Percentiles rank a stretch among this genome's conserved stretches.
phyloP scores from a whole-genome alignment of 2,797 vertebrate species.

The Salarias fasciatus region DNA sequence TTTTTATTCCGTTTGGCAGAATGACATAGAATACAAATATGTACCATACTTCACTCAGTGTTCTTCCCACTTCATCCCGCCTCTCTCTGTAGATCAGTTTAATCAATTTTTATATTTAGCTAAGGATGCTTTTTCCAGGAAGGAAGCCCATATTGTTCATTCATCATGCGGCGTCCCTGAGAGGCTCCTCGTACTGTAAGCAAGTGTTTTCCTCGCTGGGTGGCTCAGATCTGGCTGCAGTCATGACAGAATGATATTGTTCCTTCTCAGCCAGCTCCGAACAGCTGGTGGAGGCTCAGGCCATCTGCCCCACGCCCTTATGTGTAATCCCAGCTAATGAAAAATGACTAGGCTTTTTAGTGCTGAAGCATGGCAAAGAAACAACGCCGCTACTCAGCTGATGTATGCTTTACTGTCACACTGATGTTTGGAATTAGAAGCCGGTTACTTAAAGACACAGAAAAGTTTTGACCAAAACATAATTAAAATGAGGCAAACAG shows the following conservation, averaged over 20 bases:
- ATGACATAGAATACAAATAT: background rate
- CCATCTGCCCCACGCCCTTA: slow-evolving; percentile 68
- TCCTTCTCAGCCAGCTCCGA: slow-evolving; percentile 58
- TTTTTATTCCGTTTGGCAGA: background rate
- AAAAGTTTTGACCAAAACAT: too few species aligned
- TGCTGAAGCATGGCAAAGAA: slow-evolving; percentile 32
- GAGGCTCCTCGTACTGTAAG: slow-evolving; percentile 59
- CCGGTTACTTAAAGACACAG: background rate
- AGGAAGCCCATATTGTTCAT: slow-evolving; percentile 66
- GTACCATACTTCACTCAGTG: slow-evolving; percentile 6
- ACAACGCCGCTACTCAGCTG: slow-evolving; percentile 63
- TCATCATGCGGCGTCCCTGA: slow-evolving; percentile 58
- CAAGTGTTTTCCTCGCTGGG: slow-evolving; percentile 63
- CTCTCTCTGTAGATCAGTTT: slow-evolving; percentile 28
- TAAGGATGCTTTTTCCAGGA: slow-evolving; percentile 55
- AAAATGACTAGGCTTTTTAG: slow-evolving; percentile 67
- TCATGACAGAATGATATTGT: slow-evolving; percentile 74
- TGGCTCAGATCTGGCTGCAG: slow-evolving; percentile 62
- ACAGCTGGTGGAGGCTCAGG: slow-evolving; percentile 69
- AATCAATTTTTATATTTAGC: slow-evolving; percentile 59
- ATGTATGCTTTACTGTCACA: slow-evolving; percentile 54
- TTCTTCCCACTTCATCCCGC: slow-evolving; percentile 18
- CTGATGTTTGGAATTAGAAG: background rate
- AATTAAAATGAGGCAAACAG: too few species aligned
- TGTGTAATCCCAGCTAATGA: slow-evolving; percentile 76